Base-by-base conservation (phyloP, 2,797 vertebrate species). In the Poeciliopsis presidionis region DNA sequence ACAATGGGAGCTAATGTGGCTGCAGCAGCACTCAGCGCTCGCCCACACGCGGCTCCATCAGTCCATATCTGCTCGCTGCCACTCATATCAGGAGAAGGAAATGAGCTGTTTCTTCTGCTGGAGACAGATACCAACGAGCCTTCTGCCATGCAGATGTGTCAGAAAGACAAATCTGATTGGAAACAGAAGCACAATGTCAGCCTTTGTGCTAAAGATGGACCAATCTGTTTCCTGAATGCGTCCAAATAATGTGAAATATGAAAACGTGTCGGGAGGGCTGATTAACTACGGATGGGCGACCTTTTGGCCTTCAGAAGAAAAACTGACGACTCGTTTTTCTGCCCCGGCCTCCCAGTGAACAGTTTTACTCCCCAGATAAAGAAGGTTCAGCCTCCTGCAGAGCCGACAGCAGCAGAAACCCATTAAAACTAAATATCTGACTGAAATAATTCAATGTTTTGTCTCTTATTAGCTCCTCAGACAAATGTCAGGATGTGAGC, bases 81-180 rank as follows among this genome's bases (percentile, higher is more conserved):
- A 85, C 84, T 85, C 90, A 82, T 91, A 93, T 91, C 91, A 83
- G 84, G 41, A 83, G 75, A n/a, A 81, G 79, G 90, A 90, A 90
- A 93, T 89, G 85, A 94, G 88, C 74, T 78, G 71, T 53, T 73
- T 83, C 75, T 49, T 77, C 46, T 36, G 41, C 74, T 3, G 69
- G 67, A 46, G 72, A 25, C 70, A 78, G 80, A 86, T 78, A 85
- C 49, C 43, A 16, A 49, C 2, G 16, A 39, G 43, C 45, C n/a
- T 70, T 46, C 67, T 57, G 72, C 78, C 63, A 20, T 80, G 78
- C 73, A 75, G 82, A 88, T 75, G 84, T 67, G 43, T 78, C 82
- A 78, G 65, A 83, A 80, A 81, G 79, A 76, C 36, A 30, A 67
- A 86, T 82, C 85, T 86, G 82, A 87, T 84, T 82, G 77, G 75